Percentiles rank a stretch among this genome's conserved stretches.
Conservation (phyloP, 1,140 invertebrate species). For the Lepidotrigona ventralis region DNA sequence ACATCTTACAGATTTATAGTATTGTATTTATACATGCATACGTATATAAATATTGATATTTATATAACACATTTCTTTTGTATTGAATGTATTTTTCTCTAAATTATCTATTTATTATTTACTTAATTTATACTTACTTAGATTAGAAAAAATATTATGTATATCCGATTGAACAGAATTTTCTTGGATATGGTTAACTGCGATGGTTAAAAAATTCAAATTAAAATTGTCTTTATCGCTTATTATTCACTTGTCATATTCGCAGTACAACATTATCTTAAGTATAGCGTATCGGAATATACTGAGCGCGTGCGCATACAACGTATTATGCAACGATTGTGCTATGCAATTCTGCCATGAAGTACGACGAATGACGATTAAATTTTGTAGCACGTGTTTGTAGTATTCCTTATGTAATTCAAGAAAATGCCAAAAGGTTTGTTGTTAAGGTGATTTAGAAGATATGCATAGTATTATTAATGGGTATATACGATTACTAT, state of each 20-base stretch:
- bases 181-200: neutral
- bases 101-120: neutral
- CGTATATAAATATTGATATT: neutral
- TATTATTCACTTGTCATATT: neutral
- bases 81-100: neutral
- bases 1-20: no score
- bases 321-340: neutral
- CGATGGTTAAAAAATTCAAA: neutral
- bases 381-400: neutral
- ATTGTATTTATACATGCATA: neutral
- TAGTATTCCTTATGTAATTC: constrained; percentile 6
- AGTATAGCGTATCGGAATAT: neutral
- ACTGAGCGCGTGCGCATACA: neutral
- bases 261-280: neutral
- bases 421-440: neutral
- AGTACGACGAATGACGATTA: neutral
- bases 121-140: neutral
- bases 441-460: neutral
- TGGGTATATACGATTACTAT: neutral
- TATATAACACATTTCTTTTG: neutral
- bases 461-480: neutral
- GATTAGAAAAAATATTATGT: neutral
- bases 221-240: no score
- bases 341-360: neutral
- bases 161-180: no score